Base-by-base conservation (phyloP, 2,113 vertebrate species). In the Takifugu flavidus region DNA sequence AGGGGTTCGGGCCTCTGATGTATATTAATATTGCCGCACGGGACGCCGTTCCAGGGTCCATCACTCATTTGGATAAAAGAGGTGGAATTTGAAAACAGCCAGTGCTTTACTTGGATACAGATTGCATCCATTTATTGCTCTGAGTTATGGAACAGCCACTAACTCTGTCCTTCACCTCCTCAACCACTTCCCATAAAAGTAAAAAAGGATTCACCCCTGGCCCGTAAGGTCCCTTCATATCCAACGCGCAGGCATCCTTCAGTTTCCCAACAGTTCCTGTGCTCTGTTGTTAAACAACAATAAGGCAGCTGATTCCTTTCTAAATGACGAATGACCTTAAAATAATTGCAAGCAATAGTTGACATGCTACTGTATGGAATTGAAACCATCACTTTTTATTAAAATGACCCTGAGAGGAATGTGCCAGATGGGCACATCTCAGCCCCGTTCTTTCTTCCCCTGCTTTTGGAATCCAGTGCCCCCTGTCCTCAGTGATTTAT, bases 1-100 rank as follows among this genome's bases (percentile, higher is more conserved):
- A 77, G 78, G 85, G 89, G 73, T 76, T 67, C 88, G 72, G 86
- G 79, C 82, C 83, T 83, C 82, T 89, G 90, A 92, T 91, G 86
- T 91, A 86, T 91, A 91, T 92, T 91, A 91, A 91, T 92, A 91
- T 86, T 81, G 80, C 86, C 26, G 70, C 86, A 82, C 87, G 71
- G 78, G 69, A 74, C 80, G 83, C 87, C 87, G 87, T 89, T 86
- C 88, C 67, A 52, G 84, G 82, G 77, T 84, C 85, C 89, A 91
- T 92, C 88, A 91, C 88, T 91, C 89, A 92, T 91, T 91, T 91
- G 89, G 89, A 91, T 92, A 90, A 91, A 92, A 89, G 89, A 91
- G 90, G 89, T 88, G 89, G 90, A 91, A 92, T 92, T 90, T 86
- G 85, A 90, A 92, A 92, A 88, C 84, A 89, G 90, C 86, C 85